Conservation (phyloP, 1,140 invertebrate genomes). For the Drosophila fuyamai region DNA sequence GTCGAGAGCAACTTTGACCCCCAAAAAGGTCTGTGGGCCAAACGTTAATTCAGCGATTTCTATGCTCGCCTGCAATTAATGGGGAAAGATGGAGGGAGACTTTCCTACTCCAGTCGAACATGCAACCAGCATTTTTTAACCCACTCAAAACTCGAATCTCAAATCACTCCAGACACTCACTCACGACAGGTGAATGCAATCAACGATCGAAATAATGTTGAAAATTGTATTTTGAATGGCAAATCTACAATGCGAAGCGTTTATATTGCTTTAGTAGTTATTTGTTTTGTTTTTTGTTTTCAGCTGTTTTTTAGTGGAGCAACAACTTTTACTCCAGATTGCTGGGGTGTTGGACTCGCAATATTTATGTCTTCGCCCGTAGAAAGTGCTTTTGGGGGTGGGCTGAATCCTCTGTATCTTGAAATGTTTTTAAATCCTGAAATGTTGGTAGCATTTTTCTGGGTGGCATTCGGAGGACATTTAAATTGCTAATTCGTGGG, state of each 20-base stretch:
- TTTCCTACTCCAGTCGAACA: conserved; percentile 33
- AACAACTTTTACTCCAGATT: conserved; percentile 55
- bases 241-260: conserved; percentile 31
- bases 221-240: conserved; percentile 55
- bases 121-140: conserved; percentile 41
- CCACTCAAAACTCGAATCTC: conserved; percentile 34
- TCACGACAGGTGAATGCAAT: conserved; percentile 62
- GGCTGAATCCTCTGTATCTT: conserved; percentile 2
- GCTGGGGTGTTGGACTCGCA: conserved; percentile 19
- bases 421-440: conserved; percentile 16
- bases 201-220: conserved; percentile 51
- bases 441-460: conserved; percentile 14
- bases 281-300: conserved; percentile 9
- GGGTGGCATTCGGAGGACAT: conserved; percentile 30
- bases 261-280: conserved; percentile 2
- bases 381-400: conserved; percentile 50
- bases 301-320: conserved; percentile 42
- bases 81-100: conserved; percentile 21
- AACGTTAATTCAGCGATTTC: conserved; percentile 50
- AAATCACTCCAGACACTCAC: conserved; percentile 44
- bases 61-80: conserved; percentile 55
- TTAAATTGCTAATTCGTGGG: conserved; percentile 61
- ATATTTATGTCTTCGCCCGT: conserved; percentile 30
- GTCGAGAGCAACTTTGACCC: conserved; percentile 41
- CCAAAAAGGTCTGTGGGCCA: conserved; percentile 50